These are phyloP conservation scores for Coregonus clupeaformis DNA, from an alignment of 2,113 vertebrate genomes.

Conservation along the genomic window DNA sequence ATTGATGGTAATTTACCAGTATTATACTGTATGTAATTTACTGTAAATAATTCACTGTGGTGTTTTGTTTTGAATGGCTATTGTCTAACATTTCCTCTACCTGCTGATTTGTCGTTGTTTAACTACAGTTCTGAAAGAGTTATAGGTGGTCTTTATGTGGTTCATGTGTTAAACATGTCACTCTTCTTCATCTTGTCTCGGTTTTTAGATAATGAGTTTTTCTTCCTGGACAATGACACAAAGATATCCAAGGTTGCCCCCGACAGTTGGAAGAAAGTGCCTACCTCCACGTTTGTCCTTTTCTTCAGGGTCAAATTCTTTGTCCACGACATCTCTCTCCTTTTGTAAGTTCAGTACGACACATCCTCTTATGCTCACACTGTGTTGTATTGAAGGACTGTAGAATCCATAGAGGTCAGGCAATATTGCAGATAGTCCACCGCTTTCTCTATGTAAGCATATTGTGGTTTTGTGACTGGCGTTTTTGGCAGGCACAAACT, in stretches of 20 bases:
- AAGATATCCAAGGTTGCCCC: constrained; percentile 86
- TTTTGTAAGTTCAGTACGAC: constrained; percentile 76
- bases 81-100: too few species aligned
- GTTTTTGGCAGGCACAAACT: constrained; percentile 74
- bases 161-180: background rate
- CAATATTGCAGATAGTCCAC: background rate
- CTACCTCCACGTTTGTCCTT: constrained; percentile 78
- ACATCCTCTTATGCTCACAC: background rate
- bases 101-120: too few species aligned
- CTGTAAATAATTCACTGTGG: too few species aligned
- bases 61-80: too few species aligned
- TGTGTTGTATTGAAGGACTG: background rate
- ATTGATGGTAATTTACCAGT: constrained; percentile 72
- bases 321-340: constrained; percentile 73
- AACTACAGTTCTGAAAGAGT: too few species aligned
- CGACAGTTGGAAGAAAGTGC: constrained; percentile 84
- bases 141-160: too few species aligned
- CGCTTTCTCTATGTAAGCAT: background rate
- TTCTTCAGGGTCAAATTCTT: constrained; percentile 89
- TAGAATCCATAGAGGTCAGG: background rate
- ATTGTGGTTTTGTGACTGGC: background rate
- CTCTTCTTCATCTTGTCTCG: constrained; percentile 13
- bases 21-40: too few species aligned
- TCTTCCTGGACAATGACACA: constrained; percentile 85
- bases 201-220: constrained; percentile 84